Evolutionary conservation across 2,113 vertebrate genomes (phyloP), one percentile per base, ranked within the genome.

Genomic region (Laterallus jamaicensis): DNA sequence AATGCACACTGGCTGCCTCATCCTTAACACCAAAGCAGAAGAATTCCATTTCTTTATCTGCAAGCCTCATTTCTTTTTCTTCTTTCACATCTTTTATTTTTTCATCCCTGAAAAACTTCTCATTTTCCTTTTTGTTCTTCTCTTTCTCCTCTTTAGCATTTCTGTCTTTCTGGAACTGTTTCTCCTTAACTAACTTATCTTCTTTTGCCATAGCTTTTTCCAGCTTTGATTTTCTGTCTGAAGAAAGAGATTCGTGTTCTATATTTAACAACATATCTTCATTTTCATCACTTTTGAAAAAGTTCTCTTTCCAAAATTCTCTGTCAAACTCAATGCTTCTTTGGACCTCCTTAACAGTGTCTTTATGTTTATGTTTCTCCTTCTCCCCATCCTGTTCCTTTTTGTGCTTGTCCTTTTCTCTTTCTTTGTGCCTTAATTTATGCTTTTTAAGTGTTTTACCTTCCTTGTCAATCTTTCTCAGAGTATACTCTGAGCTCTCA

Each of bases 301-400:
- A 99, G 92, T 99, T 99, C 66, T 99, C 99, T 97, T 99, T 99
- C 99, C 99, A 99, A 97, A 99, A 99, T 97, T 99, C 99, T 97
- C 99, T 98, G 97, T 99, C 99, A 97, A 99, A 99, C 95, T 99
- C 99, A 88, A 99, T 80, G 97, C 99, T 99, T 97, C 99, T 98
- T 97, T 99, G 99, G 70, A 98, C 75, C 11, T 99, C 99, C 98
- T 99, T 99, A 92, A 96, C 95, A 83, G 94, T 96, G 42, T 99
- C 99, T 82, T 98, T 99, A 92, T 98, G 98, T 92, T 98, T 99
- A 81, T 99, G 98, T 91, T 98, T 99, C 94, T 99, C 99, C 52
- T 98, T 98, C 87, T 99, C 99, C 16, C 97, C 97, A 86, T 99
- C 99, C 22, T 97, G 98, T 14, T 99, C 99, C 93, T 99, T 99